These are phyloP conservation scores for Phasianus colchicus DNA, from an alignment of 2,113 vertebrate genomes.

Conservation along the genomic window DNA sequence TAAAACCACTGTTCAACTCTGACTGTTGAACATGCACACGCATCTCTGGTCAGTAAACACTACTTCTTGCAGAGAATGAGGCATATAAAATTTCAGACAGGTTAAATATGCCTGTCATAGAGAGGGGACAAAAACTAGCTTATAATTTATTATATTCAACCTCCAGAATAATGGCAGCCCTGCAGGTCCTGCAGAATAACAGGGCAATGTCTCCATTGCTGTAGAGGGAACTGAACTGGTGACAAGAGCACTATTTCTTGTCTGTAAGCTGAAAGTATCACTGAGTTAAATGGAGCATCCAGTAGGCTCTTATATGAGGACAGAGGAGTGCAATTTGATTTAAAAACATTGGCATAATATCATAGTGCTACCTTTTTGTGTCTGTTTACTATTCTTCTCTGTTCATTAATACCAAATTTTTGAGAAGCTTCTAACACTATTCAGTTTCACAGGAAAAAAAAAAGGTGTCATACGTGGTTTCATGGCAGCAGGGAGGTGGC, in stretches of 20 bases:
- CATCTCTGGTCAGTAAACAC: conserved; percentile 1
- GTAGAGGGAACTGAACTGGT: not conserved
- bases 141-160: not conserved
- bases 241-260: not conserved
- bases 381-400: not conserved
- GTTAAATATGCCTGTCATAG: not conserved
- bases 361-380: not conserved
- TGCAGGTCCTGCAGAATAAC: not conserved
- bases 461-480: not conserved
- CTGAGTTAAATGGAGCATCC: not conserved
- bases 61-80: not conserved
- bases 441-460: conserved; percentile 6
- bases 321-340: not conserved
- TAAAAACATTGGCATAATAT: not conserved
- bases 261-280: not conserved
- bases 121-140: not conserved
- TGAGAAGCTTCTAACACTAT: not conserved
- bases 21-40: not conserved
- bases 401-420: not conserved
- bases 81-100: not conserved
- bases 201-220: not conserved
- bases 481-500: not conserved
- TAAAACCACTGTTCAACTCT: not conserved
- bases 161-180: not conserved
- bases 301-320: not conserved